Base-by-base conservation (phyloP, 2,888 invertebrate species). In the Antitype chi region DNA sequence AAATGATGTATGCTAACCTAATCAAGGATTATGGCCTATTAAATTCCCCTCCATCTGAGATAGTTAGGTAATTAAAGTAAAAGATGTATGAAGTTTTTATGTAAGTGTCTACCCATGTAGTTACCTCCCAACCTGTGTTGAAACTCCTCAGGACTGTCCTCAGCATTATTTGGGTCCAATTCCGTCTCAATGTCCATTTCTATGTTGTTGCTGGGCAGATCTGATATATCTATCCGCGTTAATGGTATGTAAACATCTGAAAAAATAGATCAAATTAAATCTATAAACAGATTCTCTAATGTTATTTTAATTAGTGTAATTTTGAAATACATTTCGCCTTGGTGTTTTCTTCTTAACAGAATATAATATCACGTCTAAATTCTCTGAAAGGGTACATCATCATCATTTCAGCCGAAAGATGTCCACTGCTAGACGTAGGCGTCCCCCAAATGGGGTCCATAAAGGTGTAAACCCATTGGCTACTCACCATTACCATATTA, bases 201-300 rank as follows among this genome's bases (percentile, higher is more conserved):
- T 72, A 88, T 88, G 57, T 90, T 91, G 55, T 89, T 91, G 0
- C 81, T 79, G 0, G 89, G 90, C 6, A 90, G n/a, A 4, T 92
- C 92, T 0, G 88, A 79, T 7, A 92, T 89, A 73, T 96, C 95
- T 85, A 96, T 94, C 78, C 96, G 92, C 13, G 94, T 95, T 32
- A 96, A 82, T 0, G 96, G 96, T 80, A 96, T 96, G 86, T 95
- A 95, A 4, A 95, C 92, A 92, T 96, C 96, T 96, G 92, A 11
- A 93, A 94, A 15, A 25, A 73, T 20, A 49, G 8, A 66, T 20
- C 28, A 9, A 25, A 3, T 25, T 52, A 8, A 38, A 74, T 25
- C 20, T 43, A 23, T 3, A 38, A 0, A 11, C 32, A 49, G 5
- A 20, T n/a, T n/a, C 9, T 47, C 7, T 32, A 25, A 17, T 32